Base-by-base conservation (phyloP, 2,113 vertebrate genomes). In the Delphinapterus leucas region DNA sequence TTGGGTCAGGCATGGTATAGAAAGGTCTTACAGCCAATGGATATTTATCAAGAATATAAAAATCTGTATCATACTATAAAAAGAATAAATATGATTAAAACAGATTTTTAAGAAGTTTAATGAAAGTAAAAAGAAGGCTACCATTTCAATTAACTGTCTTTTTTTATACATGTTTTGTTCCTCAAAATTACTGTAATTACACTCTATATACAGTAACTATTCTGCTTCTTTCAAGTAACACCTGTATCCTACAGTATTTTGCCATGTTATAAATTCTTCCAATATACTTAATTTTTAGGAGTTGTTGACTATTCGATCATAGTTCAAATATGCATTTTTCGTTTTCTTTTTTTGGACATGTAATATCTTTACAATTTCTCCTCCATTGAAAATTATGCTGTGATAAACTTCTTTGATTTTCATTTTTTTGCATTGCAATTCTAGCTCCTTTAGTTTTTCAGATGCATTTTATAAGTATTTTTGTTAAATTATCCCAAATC, bases 21-120 rank as follows among this genome's bases (percentile, higher is more conserved):
- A 99, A 99, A 63, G 99, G 99, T 98, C 99, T 99, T 96, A 99
- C 99, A 96, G 99, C 99, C 98, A 99, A 98, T 2, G 99, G 99
- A 47, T 99, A 99, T 97, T 99, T 99, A 98, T 99, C 99, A 98
- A 99, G 99, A 97, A 99, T 99, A 81, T 99, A 99, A 98, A 99
- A 99, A 98, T 99, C 99, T 1, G 99, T 99, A 95, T 99, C 99
- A 21, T 99, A 99, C 99, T 99, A 97, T 44, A 96, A 95, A 92
- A 97, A 97, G 81, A 96, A 93, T 93, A 98, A 71, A 92, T 85
- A 65, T 3, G 67, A 96, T 94, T 96, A 97, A 88, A 90, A 90
- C 36, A 92, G 11, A 47, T 63, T 93, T 87, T 77, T 36, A 49
- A 92, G 68, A 81, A 81, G 31, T 58, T 82, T 77, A 88, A 60